Evolutionary conservation across 2,888 invertebrate species (phyloP).

Genomic region (Ormyrus labotus): DNA sequence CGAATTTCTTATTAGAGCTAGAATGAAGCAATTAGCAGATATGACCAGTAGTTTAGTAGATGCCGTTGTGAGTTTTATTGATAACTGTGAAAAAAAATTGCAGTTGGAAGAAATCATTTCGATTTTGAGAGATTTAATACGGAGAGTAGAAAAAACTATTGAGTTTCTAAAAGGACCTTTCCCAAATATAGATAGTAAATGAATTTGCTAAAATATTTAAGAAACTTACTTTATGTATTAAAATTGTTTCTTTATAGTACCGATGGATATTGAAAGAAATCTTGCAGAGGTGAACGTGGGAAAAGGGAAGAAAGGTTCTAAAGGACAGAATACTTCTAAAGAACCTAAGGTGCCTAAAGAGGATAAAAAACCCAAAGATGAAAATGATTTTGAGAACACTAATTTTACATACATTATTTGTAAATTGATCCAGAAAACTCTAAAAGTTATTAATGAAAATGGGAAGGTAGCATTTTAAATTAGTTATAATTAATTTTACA

Average conservation of each 20-base stretch:
- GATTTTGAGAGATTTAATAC: conserved; percentile 8
- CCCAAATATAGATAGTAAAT: conserved; percentile 44
- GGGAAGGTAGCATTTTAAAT: conserved; percentile 19
- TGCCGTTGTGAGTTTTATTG: conserved; percentile 22
- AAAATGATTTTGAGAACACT: not conserved
- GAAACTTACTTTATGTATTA: not conserved
- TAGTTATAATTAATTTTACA: not conserved
- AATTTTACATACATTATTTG: conserved; percentile 31
- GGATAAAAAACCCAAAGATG: not conserved
- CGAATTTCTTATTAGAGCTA: conserved; percentile 53
- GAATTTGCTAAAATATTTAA: not conserved
- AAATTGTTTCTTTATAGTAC: conserved; percentile 29
- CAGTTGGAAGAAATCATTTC: not conserved
- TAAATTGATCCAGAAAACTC: conserved; percentile 41
- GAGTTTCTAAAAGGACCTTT: conserved; percentile 42
- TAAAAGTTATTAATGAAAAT: conserved; percentile 32
- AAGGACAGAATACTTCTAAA: not conserved
- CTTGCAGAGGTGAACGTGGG: not conserved
- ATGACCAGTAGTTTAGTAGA: not conserved
- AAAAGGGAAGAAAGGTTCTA: not conserved
- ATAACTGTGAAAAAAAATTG: conserved; percentile 31
- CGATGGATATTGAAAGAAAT: not conserved
- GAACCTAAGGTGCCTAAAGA: not conserved
- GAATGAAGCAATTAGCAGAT: conserved; percentile 15
- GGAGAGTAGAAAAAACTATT: conserved; percentile 10